Conservation (phyloP, 1,140 invertebrate genomes). For the Carposina sasakii region DNA sequence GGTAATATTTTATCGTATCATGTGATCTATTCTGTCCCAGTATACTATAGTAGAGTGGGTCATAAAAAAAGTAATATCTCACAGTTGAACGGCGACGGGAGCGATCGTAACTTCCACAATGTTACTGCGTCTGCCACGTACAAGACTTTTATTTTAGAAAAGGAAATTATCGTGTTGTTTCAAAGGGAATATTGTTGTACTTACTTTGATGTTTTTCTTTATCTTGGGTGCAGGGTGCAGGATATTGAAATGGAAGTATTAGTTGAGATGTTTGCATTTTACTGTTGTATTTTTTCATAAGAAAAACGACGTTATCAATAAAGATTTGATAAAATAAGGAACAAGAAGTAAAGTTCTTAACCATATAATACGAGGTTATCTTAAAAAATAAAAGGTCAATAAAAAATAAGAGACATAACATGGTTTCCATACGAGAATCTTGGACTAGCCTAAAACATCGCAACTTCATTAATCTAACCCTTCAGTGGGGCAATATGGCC, state of each 20-base stretch:
- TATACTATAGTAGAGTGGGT: constrained; percentile 68
- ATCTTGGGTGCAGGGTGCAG: too few species aligned
- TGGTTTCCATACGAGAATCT: too few species aligned
- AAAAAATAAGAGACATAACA: too few species aligned
- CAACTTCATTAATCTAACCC: constrained; percentile 62
- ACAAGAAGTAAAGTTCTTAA: too few species aligned
- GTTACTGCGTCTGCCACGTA: constrained; percentile 50
- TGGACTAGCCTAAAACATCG: too few species aligned
- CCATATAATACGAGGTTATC: too few species aligned
- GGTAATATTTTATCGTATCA: constrained; percentile 70
- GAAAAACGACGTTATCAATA: too few species aligned
- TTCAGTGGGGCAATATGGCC: constrained; percentile 56
- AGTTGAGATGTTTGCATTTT: too few species aligned
- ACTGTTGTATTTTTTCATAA: too few species aligned
- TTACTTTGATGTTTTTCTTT: neutral
- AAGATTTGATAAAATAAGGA: too few species aligned
- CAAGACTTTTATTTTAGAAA: constrained; percentile 43
- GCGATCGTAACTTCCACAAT: constrained; percentile 67
- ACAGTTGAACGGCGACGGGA: constrained; percentile 61
- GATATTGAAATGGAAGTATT: too few species aligned
- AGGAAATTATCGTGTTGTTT: constrained; percentile 37
- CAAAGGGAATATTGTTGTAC: constrained; percentile 13
- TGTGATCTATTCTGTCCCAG: constrained; percentile 70
- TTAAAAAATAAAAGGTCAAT: too few species aligned
- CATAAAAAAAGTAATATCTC: constrained; percentile 71